Evolutionary conservation across 2,888 invertebrate species (phyloP).

Genomic region (Rhagophthalmus giganteus): DNA sequence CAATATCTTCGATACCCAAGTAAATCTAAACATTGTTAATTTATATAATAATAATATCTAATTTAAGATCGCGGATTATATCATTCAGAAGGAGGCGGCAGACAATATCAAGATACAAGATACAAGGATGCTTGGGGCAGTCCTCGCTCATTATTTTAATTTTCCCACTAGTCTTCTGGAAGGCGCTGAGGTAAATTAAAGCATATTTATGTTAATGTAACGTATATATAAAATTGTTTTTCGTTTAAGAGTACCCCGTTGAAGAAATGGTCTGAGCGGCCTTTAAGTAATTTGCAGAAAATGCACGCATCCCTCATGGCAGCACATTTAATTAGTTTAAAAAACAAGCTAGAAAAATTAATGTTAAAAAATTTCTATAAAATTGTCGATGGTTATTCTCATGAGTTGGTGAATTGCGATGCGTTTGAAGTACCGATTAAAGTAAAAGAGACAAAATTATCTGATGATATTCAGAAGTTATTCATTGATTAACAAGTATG

Average conservation of each 20-base stretch:
- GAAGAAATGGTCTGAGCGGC: slow-evolving; percentile 24
- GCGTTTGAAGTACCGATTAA: background rate
- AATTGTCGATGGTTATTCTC: slow-evolving; percentile 21
- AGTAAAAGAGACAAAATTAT: background rate
- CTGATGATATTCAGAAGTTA: too few relatives aligned
- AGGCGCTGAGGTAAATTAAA: background rate
- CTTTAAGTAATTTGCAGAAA: slow-evolving; percentile 26
- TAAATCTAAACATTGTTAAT: too few relatives aligned
- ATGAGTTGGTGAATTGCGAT: background rate
- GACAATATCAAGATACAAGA: slow-evolving; percentile 1
- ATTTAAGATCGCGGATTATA: slow-evolving; percentile 24
- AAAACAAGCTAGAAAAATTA: slow-evolving; percentile 33
- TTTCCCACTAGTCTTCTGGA: slow-evolving; percentile 19
- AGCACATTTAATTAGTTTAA: slow-evolving; percentile 34
- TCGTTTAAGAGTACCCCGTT: slow-evolving; percentile 2
- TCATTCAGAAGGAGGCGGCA: slow-evolving; percentile 4
- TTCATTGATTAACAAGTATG: too few relatives aligned
- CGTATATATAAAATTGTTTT: too few relatives aligned
- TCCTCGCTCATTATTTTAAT: slow-evolving; percentile 31
- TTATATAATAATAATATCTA: too few relatives aligned
- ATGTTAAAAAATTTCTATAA: slow-evolving; percentile 34
- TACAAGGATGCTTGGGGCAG: slow-evolving; percentile 21
- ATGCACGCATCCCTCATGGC: slow-evolving; percentile 29
- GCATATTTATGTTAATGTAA: too few relatives aligned
- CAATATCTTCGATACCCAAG: slow-evolving; percentile 39